phyloP scores from a whole-genome alignment of 2,888 invertebrate species.

The Oscheius onirici region DNA sequence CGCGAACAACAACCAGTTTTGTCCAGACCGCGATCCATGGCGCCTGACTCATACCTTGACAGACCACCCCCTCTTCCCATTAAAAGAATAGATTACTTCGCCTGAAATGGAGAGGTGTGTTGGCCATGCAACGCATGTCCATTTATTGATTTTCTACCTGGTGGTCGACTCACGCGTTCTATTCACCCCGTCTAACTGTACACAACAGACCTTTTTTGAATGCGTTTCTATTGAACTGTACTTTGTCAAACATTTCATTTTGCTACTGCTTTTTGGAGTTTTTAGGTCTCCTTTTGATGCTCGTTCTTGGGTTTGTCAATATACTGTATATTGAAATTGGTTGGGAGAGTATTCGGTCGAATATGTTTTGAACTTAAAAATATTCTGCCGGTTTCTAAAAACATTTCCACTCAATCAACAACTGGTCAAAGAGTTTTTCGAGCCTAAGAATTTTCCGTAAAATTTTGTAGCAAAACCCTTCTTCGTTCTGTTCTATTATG shows the following conservation, averaged over 20 bases:
- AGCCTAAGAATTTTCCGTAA: too few species aligned
- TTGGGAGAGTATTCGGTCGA: too few species aligned
- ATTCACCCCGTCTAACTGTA: conserved; percentile 9
- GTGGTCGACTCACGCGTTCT: conserved; percentile 20
- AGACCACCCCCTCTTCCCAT: background rate
- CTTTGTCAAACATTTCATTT: too few species aligned
- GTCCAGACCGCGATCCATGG: background rate
- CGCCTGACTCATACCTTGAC: background rate
- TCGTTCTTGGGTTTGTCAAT: too few species aligned
- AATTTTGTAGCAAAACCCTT: too few species aligned
- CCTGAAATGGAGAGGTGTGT: conserved; percentile 10
- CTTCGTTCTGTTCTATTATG: too few species aligned
- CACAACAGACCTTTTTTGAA: background rate
- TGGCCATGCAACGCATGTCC: conserved; percentile 25
- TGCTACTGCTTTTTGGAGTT: background rate
- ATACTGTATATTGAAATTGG: too few species aligned
- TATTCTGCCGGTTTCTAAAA: too few species aligned
- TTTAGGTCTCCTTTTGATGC: background rate
- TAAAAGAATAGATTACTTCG: background rate
- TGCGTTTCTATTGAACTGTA: too few species aligned
- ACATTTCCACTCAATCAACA: too few species aligned
- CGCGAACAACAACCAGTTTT: conserved; percentile 9
- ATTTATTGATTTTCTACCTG: conserved; percentile 33
- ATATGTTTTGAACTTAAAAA: too few species aligned
- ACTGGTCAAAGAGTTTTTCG: too few species aligned